Percentiles rank a stretch among this genome's conserved stretches.
Conservation (phyloP, 2,888 invertebrate species). For the Stenodera caucasica region DNA sequence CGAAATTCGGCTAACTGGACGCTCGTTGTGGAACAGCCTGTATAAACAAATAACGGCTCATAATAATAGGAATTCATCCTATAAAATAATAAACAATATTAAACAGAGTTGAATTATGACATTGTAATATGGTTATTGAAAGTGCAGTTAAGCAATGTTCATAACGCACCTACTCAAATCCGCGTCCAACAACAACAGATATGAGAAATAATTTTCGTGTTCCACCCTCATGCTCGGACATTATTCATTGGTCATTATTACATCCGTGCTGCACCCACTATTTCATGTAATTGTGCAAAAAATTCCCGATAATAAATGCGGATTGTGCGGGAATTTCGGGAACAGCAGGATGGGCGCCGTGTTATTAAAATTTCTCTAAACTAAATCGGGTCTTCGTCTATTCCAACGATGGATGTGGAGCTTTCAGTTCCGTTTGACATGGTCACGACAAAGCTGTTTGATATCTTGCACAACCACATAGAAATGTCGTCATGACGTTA, state of each 20-base stretch:
- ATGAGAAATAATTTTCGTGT: not conserved
- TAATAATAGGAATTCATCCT: too few relatives aligned
- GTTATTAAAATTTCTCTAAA: too few relatives aligned
- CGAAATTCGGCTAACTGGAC: too few relatives aligned
- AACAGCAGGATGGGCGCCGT: not conserved
- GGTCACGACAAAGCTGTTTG: constrained; percentile 15
- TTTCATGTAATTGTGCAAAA: not conserved
- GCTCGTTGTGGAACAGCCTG: too few relatives aligned
- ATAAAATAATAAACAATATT: not conserved
- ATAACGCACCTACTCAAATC: constrained; percentile 5
- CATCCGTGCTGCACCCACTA: constrained; percentile 3
- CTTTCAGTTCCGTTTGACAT: constrained; percentile 9
- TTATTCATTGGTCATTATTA: not conserved
- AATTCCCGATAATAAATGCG: too few relatives aligned
- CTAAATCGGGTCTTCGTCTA: too few relatives aligned
- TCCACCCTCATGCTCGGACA: not conserved
- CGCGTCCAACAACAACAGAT: not conserved
- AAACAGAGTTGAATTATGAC: not conserved
- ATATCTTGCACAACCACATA: constrained; percentile 13
- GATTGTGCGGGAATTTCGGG: too few relatives aligned
- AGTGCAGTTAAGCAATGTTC: not conserved
- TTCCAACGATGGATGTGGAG: too few relatives aligned
- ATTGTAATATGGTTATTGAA: not conserved
- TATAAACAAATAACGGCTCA: too few relatives aligned
- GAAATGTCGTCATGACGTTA: constrained; percentile 16